phyloP scores from a whole-genome alignment of 2,888 invertebrate genomes.

The Lasioglossum calceatum region DNA sequence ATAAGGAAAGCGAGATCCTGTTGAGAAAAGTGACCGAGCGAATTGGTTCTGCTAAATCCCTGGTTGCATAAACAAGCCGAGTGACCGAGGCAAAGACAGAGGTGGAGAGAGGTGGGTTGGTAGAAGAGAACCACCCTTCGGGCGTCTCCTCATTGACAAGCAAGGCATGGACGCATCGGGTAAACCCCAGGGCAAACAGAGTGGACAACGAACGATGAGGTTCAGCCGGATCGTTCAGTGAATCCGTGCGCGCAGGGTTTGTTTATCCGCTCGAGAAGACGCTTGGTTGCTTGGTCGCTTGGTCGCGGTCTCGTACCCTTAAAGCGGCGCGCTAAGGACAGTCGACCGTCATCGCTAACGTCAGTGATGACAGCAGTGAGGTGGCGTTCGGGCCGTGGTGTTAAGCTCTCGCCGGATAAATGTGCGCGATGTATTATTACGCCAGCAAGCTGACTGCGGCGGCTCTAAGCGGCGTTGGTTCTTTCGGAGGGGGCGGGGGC shows the following conservation, averaged over 20 bases:
- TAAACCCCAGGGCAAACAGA: not conserved
- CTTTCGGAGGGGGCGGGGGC: slow-evolving; percentile 84
- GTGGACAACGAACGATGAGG: slow-evolving; percentile 18
- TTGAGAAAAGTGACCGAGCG: not conserved
- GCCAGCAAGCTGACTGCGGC: slow-evolving; percentile 89
- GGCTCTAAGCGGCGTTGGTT: slow-evolving; percentile 87
- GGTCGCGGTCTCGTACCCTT: slow-evolving; percentile 19
- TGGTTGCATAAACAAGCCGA: not conserved
- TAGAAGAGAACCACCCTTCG: not conserved
- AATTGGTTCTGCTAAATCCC: not conserved
- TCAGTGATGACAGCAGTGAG: slow-evolving; percentile 83
- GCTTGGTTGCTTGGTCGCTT: not conserved
- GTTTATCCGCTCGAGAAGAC: slow-evolving; percentile 11
- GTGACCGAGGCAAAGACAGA: not conserved
- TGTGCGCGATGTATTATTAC: slow-evolving; percentile 89
- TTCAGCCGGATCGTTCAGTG: slow-evolving; percentile 3
- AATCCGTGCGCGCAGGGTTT: not conserved
- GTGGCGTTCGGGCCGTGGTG: slow-evolving; percentile 82
- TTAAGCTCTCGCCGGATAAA: slow-evolving; percentile 83
- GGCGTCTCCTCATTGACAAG: not conserved
- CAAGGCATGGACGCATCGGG: not conserved
- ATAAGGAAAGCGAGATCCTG: not conserved
- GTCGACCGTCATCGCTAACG: slow-evolving; percentile 71
- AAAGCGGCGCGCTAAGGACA: slow-evolving; percentile 56
- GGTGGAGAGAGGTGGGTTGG: not conserved